These are phyloP conservation scores for Porites lutea DNA, from an alignment of 64 coral and sea anemone species.

Conservation along the genomic window DNA sequence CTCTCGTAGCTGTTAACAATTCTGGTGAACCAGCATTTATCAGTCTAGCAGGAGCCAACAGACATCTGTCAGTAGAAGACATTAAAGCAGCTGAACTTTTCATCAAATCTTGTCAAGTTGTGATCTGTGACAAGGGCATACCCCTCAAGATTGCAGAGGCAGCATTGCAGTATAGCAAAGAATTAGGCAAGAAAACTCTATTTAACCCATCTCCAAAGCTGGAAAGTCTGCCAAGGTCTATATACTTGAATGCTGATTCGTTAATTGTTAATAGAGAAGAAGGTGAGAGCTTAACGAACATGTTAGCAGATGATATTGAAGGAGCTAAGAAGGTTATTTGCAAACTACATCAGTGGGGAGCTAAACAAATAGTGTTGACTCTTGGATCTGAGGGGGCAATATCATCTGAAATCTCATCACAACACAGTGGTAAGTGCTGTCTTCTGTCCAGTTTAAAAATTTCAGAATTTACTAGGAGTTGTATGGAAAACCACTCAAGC, in stretches of 20 bases:
- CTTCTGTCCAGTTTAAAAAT: too few relatives aligned
- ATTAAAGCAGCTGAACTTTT: conserved; percentile 42
- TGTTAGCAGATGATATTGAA: conserved; percentile 54
- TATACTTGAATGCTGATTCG: conserved; percentile 60
- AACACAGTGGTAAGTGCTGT: not conserved
- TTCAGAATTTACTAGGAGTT: too few relatives aligned
- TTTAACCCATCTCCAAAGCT: conserved; percentile 92
- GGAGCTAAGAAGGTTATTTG: conserved; percentile 67
- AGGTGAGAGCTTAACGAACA: conserved; percentile 75
- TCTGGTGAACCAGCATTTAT: conserved; percentile 89
- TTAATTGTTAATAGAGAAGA: conserved; percentile 85
- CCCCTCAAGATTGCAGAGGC: conserved; percentile 65
- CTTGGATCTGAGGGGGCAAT: conserved; percentile 84
- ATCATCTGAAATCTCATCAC: conserved; percentile 49
- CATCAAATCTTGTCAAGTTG: conserved; percentile 62
- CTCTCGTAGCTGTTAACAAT: conserved; percentile 76
- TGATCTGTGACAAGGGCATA: conserved; percentile 93
- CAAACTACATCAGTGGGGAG: conserved; percentile 78
- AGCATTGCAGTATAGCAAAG: conserved; percentile 76
- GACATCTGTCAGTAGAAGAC: conserved; percentile 46
- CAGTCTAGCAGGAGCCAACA: conserved; percentile 86
- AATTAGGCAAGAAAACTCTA: conserved; percentile 74
- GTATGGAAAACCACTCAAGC: too few relatives aligned
- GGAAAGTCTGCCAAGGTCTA: conserved; percentile 37
- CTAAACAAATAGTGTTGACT: conserved; percentile 79